Conservation (phyloP, 2,888 invertebrate genomes). For the Stenchaetothrips biformis region DNA sequence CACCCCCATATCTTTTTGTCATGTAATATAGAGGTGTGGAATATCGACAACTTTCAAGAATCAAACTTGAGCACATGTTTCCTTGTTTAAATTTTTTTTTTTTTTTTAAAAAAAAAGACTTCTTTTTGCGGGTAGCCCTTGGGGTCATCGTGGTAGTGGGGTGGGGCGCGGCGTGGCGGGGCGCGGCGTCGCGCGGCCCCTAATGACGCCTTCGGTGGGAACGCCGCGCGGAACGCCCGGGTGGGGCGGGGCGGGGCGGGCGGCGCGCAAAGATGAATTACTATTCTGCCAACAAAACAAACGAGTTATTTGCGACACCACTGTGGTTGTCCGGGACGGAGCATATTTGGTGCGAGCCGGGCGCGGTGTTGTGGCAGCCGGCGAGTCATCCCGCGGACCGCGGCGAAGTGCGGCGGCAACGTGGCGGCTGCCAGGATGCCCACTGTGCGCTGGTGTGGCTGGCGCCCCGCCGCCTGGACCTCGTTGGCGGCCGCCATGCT, state of each 20-base stretch:
- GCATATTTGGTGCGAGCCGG: too few relatives aligned
- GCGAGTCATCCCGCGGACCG: too few relatives aligned
- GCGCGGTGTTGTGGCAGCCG: too few relatives aligned
- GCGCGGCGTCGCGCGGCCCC: background rate
- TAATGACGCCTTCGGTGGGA: constrained; percentile 1
- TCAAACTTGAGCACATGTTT: too few relatives aligned
- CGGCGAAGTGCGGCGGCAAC: too few relatives aligned
- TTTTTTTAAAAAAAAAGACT: background rate
- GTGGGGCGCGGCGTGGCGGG: background rate
- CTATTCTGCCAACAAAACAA: background rate
- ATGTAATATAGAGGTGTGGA: too few relatives aligned
- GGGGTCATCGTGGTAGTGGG: background rate
- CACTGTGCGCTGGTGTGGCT: too few relatives aligned
- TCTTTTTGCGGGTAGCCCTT: background rate
- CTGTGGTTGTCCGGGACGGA: background rate
- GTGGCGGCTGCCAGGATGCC: too few relatives aligned
- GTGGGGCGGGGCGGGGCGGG: background rate
- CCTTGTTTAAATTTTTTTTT: background rate
- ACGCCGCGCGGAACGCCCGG: background rate
- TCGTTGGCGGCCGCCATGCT: background rate
- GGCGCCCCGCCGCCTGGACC: background rate
- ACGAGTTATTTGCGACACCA: background rate
- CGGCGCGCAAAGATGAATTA: background rate
- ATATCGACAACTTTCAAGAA: too few relatives aligned
- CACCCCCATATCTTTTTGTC: too few relatives aligned